A percentile compares a stretch with the other conserved stretches of the same genome.
These are phyloP conservation scores for Spisula subtruncata DNA, from an alignment of 2,888 invertebrate species.

Conservation along the genomic window DNA sequence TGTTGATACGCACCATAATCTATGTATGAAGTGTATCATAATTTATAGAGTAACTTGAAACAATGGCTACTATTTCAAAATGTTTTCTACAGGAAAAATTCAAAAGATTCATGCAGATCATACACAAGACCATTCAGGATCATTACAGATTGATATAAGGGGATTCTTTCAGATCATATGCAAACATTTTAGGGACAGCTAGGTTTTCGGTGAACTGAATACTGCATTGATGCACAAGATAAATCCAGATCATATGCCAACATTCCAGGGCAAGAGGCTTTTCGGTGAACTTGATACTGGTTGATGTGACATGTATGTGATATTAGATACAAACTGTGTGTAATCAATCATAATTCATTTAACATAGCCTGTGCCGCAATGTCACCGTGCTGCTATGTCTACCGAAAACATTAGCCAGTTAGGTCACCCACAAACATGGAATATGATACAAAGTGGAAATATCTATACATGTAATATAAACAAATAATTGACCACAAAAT, in stretches of 20 bases:
- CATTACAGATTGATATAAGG: too few species aligned
- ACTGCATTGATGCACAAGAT: too few species aligned
- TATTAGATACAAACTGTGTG: neutral
- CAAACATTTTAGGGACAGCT: too few species aligned
- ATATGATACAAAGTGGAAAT: slow-evolving; percentile 7
- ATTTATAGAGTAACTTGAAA: neutral
- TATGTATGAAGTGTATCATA: too few species aligned
- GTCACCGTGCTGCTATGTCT: too few species aligned
- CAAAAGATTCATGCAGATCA: too few species aligned
- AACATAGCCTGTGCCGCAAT: too few species aligned
- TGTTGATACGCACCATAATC: neutral
- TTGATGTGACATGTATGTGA: neutral
- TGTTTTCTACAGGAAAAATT: neutral
- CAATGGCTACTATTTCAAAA: neutral
- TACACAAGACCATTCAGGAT: too few species aligned
- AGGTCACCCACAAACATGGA: slow-evolving; percentile 12
- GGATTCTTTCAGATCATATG: too few species aligned
- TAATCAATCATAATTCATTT: neutral
- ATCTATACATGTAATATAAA: neutral
- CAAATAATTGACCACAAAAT: neutral
- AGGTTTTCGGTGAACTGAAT: too few species aligned
- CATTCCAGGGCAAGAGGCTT: neutral
- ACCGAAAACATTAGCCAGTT: too few species aligned
- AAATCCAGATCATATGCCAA: too few species aligned
- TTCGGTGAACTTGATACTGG: neutral